Percentiles rank a stretch among this genome's conserved stretches.
Conservation (phyloP, 2,888 invertebrate species). For the Andrena camellia region DNA sequence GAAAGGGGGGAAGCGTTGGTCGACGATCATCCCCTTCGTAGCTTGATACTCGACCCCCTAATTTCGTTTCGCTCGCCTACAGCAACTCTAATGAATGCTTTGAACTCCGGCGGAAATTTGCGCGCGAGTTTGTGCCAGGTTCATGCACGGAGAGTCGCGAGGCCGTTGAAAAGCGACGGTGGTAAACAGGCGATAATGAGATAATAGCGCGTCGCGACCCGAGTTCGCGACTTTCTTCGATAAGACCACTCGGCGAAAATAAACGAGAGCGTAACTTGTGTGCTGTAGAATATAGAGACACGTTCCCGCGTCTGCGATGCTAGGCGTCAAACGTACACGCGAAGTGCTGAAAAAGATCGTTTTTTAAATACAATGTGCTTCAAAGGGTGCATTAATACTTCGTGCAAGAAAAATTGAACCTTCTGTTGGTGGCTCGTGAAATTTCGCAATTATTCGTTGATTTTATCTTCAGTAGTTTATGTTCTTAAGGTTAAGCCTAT, state of each 20-base stretch:
- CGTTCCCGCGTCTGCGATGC: neutral
- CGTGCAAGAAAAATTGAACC: too few species aligned
- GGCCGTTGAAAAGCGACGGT: neutral
- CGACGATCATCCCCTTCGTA: slow-evolving; percentile 19
- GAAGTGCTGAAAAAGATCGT: neutral
- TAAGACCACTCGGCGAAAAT: slow-evolving; percentile 10
- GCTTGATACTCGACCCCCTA: slow-evolving; percentile 33
- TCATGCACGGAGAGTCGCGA: neutral
- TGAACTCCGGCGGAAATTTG: slow-evolving; percentile 59
- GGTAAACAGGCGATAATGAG: slow-evolving; percentile 59
- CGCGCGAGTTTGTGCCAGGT: slow-evolving; percentile 27
- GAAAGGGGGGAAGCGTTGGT: neutral
- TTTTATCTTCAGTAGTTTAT: too few species aligned
- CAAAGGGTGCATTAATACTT: too few species aligned
- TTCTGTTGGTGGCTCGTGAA: too few species aligned
- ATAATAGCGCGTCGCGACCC: slow-evolving; percentile 23
- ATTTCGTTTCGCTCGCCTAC: slow-evolving; percentile 52
- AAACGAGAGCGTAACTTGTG: neutral
- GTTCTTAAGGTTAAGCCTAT: too few species aligned
- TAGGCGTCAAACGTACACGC: neutral
- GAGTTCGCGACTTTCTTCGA: slow-evolving; percentile 46
- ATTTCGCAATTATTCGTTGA: too few species aligned
- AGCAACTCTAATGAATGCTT: slow-evolving; percentile 52
- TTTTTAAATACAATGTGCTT: too few species aligned
- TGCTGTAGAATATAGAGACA: neutral